A percentile compares a stretch with the other conserved stretches of the same genome.
These are phyloP conservation scores for Picus viridis DNA, from an alignment of 2,797 vertebrate species.

Conservation along the genomic window DNA sequence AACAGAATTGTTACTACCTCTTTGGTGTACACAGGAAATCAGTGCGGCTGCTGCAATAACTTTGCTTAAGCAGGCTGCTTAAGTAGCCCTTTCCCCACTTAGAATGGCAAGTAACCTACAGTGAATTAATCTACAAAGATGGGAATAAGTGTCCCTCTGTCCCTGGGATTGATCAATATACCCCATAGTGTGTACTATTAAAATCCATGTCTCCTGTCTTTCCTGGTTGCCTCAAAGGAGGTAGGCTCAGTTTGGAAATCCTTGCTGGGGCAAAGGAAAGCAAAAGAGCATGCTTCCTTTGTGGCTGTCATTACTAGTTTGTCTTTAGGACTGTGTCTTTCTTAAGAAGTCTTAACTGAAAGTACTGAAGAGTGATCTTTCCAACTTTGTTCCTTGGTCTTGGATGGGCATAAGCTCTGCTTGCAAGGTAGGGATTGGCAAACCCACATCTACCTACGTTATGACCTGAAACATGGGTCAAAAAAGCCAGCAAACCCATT, in stretches of 20 bases:
- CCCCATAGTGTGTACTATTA: neutral
- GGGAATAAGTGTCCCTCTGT: neutral
- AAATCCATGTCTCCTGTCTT: neutral
- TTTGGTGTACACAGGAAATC: conserved; percentile 14
- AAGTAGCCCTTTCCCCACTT: neutral
- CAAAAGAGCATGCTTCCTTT: neutral
- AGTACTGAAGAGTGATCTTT: neutral
- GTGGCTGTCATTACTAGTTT: neutral
- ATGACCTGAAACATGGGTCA: neutral
- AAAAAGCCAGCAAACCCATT: neutral
- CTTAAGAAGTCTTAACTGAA: neutral
- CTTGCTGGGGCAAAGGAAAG: neutral
- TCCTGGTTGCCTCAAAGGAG: neutral
- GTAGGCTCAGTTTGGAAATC: neutral
- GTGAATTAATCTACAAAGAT: conserved; percentile 38
- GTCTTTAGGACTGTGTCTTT: neutral
- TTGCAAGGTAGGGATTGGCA: neutral
- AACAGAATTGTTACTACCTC: conserved; percentile 12
- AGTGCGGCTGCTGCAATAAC: conserved; percentile 28
- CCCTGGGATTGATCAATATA: neutral
- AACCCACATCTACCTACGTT: neutral
- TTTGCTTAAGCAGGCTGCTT: conserved; percentile 28
- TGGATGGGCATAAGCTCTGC: neutral
- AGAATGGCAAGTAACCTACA: conserved; percentile 18
- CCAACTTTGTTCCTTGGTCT: neutral